Percentiles rank a stretch among this genome's conserved stretches.
These are phyloP conservation scores for Lithobates pipiens DNA, from an alignment of 2,797 vertebrate genomes.

Conservation along the genomic window DNA sequence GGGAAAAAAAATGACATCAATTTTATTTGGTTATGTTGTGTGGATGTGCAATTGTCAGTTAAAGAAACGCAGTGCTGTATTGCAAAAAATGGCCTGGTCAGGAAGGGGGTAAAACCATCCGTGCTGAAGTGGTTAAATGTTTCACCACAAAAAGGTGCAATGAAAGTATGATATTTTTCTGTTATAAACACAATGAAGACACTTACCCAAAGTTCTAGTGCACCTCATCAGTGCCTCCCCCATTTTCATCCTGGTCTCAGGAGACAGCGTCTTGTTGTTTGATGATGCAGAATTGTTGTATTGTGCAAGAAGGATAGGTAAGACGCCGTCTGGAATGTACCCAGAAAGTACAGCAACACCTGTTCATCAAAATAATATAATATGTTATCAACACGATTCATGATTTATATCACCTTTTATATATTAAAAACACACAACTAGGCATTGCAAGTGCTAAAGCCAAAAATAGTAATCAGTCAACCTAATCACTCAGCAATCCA, in stretches of 20 bases:
- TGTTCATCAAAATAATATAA: slow-evolving; percentile 63
- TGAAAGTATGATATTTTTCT: neutral
- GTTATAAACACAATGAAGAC: neutral
- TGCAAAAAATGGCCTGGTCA: too few species aligned
- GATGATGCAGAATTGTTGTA: slow-evolving; percentile 70
- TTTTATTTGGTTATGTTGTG: too few species aligned
- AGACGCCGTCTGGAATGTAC: slow-evolving; percentile 81
- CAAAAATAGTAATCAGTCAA: too few species aligned
- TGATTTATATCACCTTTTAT: neutral
- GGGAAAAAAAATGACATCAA: too few species aligned
- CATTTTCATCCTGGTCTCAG: slow-evolving; percentile 88
- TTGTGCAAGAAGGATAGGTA: slow-evolving; percentile 81
- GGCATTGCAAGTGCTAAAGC: too few species aligned
- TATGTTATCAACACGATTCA: neutral
- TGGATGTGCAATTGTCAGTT: too few species aligned
- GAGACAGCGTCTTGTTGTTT: slow-evolving; percentile 50
- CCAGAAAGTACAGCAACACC: slow-evolving; percentile 85
- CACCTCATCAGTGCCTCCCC: slow-evolving; percentile 93
- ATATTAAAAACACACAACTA: too few species aligned
- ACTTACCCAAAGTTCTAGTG: slow-evolving; percentile 87
- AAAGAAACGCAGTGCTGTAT: too few species aligned
- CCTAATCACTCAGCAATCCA: too few species aligned
- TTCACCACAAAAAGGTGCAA: too few species aligned
- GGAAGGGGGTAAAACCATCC: too few species aligned
- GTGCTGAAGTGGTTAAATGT: too few species aligned